Conservation (phyloP, 2,797 vertebrate genomes). For the Pelobates cultripes region DNA sequence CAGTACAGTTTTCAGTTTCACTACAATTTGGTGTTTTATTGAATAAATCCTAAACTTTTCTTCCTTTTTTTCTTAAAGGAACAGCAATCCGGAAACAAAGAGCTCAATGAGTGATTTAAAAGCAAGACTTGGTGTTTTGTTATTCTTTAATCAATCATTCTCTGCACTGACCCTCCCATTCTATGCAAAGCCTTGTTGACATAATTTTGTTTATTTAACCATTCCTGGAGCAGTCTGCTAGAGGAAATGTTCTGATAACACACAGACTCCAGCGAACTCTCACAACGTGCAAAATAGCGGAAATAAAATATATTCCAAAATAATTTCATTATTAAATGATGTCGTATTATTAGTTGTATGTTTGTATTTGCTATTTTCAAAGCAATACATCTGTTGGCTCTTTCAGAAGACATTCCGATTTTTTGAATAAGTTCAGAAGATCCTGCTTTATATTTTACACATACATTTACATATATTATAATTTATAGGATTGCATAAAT, state of each 20-base stretch:
- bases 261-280: conserved; percentile 4
- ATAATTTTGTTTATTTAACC: conserved; percentile 20
- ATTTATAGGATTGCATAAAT: no score
- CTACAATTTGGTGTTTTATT: no score
- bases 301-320: neutral
- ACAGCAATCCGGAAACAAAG: neutral
- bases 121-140: neutral
- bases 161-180: neutral
- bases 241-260: conserved; percentile 5
- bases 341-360: neutral
- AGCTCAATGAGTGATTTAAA: neutral
- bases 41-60: neutral
- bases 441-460: no score
- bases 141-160: conserved; percentile 7
- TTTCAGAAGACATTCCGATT: no score
- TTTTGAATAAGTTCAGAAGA: no score
- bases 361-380: no score
- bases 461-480: no score
- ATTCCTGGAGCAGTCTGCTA: conserved; percentile 12
- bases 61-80: neutral
- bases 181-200: conserved; percentile 15
- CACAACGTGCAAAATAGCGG: neutral
- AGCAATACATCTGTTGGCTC: no score
- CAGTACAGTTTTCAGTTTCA: no score
- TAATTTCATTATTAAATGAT: no score